Percentiles rank a stretch among this genome's conserved stretches.
Evolutionary conservation across 2,113 vertebrate genomes (phyloP).

Genomic region (Heliornis fulica): DNA sequence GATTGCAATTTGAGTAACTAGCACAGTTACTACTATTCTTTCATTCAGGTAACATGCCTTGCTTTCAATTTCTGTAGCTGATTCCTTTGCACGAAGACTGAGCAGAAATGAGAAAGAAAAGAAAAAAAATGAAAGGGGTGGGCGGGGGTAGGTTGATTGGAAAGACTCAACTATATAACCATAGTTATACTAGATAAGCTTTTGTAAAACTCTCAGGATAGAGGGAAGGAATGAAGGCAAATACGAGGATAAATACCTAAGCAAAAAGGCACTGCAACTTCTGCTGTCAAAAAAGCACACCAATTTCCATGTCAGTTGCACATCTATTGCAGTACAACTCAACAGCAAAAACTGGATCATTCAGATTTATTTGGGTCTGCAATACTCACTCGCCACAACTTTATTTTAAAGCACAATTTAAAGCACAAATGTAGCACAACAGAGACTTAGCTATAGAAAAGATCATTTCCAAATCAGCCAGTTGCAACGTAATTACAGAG

Average conservation of each 20-base stretch:
- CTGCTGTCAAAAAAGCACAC: not conserved
- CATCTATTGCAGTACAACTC: not conserved
- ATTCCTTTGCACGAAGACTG: not conserved
- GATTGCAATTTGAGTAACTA: not conserved
- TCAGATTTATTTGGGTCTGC: not conserved
- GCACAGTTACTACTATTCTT: not conserved
- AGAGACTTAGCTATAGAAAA: not conserved
- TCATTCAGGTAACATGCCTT: not conserved
- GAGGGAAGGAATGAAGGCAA: not conserved
- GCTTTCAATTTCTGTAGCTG: not conserved
- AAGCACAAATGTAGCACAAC: not conserved
- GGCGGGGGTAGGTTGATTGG: fast-evolving
- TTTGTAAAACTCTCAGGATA: not conserved
- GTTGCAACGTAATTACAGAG: not conserved
- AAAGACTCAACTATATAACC: not conserved
- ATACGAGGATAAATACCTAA: not conserved
- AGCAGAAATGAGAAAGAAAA: not conserved
- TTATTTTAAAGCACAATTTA: not conserved
- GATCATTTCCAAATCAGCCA: not conserved
- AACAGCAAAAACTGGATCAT: not conserved
- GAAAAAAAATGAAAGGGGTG: too few species aligned
- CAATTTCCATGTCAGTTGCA: not conserved
- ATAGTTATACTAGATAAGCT: not conserved
- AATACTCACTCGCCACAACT: not conserved
- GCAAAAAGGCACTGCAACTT: not conserved